Conservation (phyloP, 2,888 invertebrate species). For the Tillus elongatus region DNA sequence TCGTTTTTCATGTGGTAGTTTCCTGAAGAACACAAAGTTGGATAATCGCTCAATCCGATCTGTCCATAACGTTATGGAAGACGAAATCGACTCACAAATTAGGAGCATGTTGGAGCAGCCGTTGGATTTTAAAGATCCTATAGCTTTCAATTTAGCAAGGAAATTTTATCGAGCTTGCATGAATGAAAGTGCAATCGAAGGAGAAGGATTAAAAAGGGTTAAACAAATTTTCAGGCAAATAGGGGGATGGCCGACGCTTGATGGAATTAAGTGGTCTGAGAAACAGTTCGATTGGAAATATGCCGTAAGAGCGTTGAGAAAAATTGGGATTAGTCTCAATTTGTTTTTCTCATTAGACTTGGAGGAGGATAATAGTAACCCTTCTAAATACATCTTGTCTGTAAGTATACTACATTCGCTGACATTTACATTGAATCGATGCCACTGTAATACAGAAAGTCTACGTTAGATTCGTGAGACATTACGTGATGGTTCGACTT, state of each 20-base stretch:
- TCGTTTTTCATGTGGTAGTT: conserved; percentile 64
- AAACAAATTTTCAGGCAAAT: conserved; percentile 40
- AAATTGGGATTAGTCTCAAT: conserved; percentile 33
- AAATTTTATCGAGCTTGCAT: conserved; percentile 35
- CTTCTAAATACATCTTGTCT: conserved; percentile 30
- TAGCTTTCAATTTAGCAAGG: conserved; percentile 27
- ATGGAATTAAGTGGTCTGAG: conserved; percentile 41
- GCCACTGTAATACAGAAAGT: too few species aligned
- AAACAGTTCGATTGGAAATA: conserved; percentile 36
- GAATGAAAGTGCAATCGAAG: conserved; percentile 32
- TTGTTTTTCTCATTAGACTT: conserved; percentile 32
- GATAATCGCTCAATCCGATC: conserved; percentile 44
- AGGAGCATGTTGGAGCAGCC: conserved; percentile 26
- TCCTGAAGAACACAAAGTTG: conserved; percentile 55
- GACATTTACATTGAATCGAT: too few species aligned
- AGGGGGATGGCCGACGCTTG: conserved; percentile 53
- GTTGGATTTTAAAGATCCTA: conserved; percentile 17
- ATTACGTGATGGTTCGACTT: too few species aligned
- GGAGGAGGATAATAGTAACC: conserved; percentile 27
- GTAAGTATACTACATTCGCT: conserved; percentile 32
- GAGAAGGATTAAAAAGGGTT: conserved; percentile 29
- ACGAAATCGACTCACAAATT: conserved; percentile 27
- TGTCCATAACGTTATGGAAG: conserved; percentile 21
- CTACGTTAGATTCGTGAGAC: too few species aligned
- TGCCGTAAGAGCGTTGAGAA: conserved; percentile 31